Percentiles rank a stretch among this genome's conserved stretches.
phyloP scores from a whole-genome alignment of 2,888 invertebrate genomes.

The Dryomyza anilis region DNA sequence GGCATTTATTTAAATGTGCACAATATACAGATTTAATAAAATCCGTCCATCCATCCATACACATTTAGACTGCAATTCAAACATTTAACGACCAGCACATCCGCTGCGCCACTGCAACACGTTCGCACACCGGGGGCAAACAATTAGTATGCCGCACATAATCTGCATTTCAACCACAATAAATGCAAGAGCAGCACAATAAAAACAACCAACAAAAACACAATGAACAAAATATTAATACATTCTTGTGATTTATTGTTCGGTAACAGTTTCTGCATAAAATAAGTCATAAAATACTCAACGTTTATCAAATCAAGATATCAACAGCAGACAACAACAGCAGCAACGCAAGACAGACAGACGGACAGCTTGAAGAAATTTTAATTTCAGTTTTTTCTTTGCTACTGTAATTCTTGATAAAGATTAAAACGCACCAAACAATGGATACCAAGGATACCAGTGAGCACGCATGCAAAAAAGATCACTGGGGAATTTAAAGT shows the following conservation, averaged over 20 bases:
- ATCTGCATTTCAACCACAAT: constrained; percentile 17
- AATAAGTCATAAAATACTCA: constrained; percentile 4
- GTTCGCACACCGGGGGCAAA: neutral
- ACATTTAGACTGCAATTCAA: neutral
- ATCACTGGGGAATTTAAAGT: too few species aligned
- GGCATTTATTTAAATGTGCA: too few species aligned
- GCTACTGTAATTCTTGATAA: constrained; percentile 22
- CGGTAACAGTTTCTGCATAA: constrained; percentile 21
- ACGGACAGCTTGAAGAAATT: neutral
- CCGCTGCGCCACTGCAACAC: constrained; percentile 3
- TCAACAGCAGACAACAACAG: neutral
- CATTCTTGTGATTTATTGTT: constrained; percentile 17
- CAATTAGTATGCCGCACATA: constrained; percentile 21
- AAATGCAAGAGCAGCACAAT: constrained; percentile 17
- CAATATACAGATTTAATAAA: too few species aligned
- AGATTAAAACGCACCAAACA: constrained; percentile 8
- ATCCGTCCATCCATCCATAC: too few species aligned
- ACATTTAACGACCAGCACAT: constrained; percentile 20
- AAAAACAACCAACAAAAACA: neutral
- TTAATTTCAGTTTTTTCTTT: constrained; percentile 7
- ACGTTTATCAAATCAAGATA: constrained; percentile 19
- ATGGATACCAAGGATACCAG: constrained; percentile 9
- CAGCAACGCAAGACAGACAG: neutral
- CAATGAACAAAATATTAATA: constrained; percentile 6
- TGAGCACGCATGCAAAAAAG: constrained; percentile 15